A percentile compares a stretch with the other conserved stretches of the same genome.
phyloP scores from a whole-genome alignment of 2,113 vertebrate species.

The Tupaia tana region DNA sequence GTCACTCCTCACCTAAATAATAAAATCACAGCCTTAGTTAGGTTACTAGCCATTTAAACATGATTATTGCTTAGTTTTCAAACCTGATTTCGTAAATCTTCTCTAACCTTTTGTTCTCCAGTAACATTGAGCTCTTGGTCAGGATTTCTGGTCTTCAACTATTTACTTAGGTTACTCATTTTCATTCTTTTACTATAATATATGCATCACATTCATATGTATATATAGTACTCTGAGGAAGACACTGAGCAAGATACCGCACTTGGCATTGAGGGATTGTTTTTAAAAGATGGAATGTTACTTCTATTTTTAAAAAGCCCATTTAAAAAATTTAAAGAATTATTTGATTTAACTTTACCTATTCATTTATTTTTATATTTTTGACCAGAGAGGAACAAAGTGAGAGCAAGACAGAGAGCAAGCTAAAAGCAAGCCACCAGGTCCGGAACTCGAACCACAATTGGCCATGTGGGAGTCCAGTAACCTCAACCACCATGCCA shows the following conservation, averaged over 20 bases:
- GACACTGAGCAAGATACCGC: background rate
- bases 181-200: slow-evolving; percentile 15
- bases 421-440: no score
- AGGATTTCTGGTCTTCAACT: background rate
- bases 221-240: background rate
- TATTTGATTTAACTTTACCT: no score
- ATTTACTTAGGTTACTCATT: background rate
- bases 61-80: background rate
- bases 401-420: no score
- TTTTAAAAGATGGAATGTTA: background rate
- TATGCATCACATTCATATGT: background rate
- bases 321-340: background rate
- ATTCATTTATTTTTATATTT: no score
- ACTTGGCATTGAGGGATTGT: background rate
- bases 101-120: background rate
- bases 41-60: background rate
- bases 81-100: background rate
- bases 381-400: no score
- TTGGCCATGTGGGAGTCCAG: no score
- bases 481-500: no score
- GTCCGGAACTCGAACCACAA: no score
- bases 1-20: background rate
- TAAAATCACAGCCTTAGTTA: slow-evolving; percentile 17
- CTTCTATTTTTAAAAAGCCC: background rate
- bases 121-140: background rate